Evolutionary conservation across 2,113 vertebrate species (phyloP), one percentile per base, ranked within the genome.

Genomic region (Pipa parva): DNA sequence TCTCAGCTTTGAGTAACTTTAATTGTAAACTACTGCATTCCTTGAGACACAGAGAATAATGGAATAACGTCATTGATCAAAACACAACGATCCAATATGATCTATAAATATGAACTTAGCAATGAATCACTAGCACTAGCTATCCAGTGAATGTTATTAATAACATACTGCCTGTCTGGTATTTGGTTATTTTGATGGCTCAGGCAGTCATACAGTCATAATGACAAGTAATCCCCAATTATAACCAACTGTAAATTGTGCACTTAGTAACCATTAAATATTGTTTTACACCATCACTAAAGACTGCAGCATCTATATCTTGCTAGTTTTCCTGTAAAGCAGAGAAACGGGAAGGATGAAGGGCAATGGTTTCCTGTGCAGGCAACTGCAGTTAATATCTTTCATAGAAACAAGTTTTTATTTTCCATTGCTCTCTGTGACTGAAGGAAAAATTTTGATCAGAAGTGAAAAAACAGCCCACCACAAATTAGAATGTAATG

Each of bases 361-460:
- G 57, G 61, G 39, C 22, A 48, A 68, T 37, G 20, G 21, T 68
- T 68, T 68, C 42, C 42, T 59, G 64, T 36, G 15, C 10, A 49
- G 18, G 39, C 63, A 55, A 63, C 18, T n/a, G 31, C 7, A 39
- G 37, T 21, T 57, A 65, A 56, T 12, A 15, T 18, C n/a, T 49
- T 37, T 21, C 45, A 50, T 42, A 68, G 45, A 55, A 68, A 68
- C 55, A 27, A 26, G 29, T 28, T 39, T 51, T 52, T 51, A 27
- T 68, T n/a, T 61, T 51, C 11, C 25, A 76, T 79, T 72, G 83
- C 81, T 74, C 81, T 74, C 77, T 85, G 73, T 85, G 85, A 85
- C 83, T 85, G 83, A 81, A 85, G 81, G 83, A 88, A 85, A 73
- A 83, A 84, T 84, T 87, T 84, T 86, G 79, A 84, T 82, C 81